Percentiles rank a stretch among this genome's conserved stretches.
Evolutionary conservation across 2,888 invertebrate genomes (phyloP).

Genomic region (Lacanobia oleracea): DNA sequence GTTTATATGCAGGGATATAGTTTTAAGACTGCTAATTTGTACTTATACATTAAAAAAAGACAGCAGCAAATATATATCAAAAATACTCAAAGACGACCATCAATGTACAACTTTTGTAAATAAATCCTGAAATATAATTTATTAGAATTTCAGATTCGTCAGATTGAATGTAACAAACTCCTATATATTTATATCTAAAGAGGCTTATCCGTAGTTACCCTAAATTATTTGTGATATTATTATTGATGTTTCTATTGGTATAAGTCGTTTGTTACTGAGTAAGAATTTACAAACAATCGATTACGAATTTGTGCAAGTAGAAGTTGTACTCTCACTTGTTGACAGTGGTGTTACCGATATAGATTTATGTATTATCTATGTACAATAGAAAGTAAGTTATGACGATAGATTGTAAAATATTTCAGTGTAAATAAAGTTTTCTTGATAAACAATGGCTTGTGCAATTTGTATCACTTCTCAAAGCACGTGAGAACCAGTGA

Average conservation of each 20-base stretch:
- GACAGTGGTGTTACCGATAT: slow-evolving; percentile 71
- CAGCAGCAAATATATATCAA: slow-evolving; percentile 7
- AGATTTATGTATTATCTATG: slow-evolving; percentile 73
- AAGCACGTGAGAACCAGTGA: slow-evolving; percentile 77
- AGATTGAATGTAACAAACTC: slow-evolving; percentile 55
- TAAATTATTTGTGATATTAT: slow-evolving; percentile 90
- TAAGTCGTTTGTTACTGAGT: slow-evolving; percentile 62
- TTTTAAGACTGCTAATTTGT: slow-evolving; percentile 34
- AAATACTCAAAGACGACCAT: slow-evolving; percentile 33
- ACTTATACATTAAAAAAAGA: slow-evolving; percentile 4
- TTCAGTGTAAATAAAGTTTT: slow-evolving; percentile 89
- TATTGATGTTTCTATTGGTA: slow-evolving; percentile 76
- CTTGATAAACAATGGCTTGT: slow-evolving; percentile 81
- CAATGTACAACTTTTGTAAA: slow-evolving; percentile 65
- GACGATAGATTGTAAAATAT: slow-evolving; percentile 87
- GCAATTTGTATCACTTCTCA: slow-evolving; percentile 79
- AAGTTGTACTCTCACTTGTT: slow-evolving; percentile 57
- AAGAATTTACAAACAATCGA: slow-evolving; percentile 58
- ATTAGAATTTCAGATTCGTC: slow-evolving; percentile 39
- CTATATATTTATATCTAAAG: slow-evolving; percentile 73
- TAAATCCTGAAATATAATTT: slow-evolving; percentile 57
- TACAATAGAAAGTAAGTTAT: slow-evolving; percentile 83
- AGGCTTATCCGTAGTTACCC: slow-evolving; percentile 86
- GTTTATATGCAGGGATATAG: slow-evolving; percentile 38
- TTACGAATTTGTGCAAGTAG: slow-evolving; percentile 51